A percentile compares a stretch with the other conserved stretches of the same genome.
These are phyloP conservation scores for Sweltsa coloradensis DNA, from an alignment of 1,140 invertebrate species.

Conservation along the genomic window DNA sequence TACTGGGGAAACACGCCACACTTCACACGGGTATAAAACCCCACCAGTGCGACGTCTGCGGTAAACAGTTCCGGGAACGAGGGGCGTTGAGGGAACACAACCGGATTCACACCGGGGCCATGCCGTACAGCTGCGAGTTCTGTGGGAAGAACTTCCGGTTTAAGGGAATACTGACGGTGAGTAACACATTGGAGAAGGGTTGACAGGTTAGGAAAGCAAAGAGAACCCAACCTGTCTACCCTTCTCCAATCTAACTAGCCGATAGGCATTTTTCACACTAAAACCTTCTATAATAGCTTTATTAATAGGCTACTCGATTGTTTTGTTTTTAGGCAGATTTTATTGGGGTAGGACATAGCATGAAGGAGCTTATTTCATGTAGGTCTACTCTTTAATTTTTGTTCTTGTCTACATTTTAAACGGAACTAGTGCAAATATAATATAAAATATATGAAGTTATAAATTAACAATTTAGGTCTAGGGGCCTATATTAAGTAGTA, in stretches of 20 bases:
- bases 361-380: neutral
- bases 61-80: constrained; percentile 26
- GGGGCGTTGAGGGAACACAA: constrained; percentile 10
- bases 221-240: neutral
- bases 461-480: too few species aligned
- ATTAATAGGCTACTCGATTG: neutral
- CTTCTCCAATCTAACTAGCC: too few species aligned
- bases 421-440: too few species aligned
- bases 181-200: too few species aligned
- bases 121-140: constrained; percentile 10
- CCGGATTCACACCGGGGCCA: constrained; percentile 38
- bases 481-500: too few species aligned
- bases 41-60: constrained; percentile 29
- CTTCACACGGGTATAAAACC: constrained; percentile 25
- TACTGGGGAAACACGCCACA: constrained; percentile 11
- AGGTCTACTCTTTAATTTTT: neutral
- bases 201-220: neutral
- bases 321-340: neutral
- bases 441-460: too few species aligned
- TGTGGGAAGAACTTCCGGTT: constrained; percentile 16
- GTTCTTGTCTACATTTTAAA: too few species aligned
- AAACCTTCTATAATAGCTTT: neutral
- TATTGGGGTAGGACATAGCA: neutral
- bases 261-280: too few species aligned
- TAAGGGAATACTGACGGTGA: constrained; percentile 10